Evolutionary conservation across 2,113 vertebrate species (phyloP), one percentile per base, ranked within the genome.

Genomic region (Sinocyclocheilus anshuiensis): DNA sequence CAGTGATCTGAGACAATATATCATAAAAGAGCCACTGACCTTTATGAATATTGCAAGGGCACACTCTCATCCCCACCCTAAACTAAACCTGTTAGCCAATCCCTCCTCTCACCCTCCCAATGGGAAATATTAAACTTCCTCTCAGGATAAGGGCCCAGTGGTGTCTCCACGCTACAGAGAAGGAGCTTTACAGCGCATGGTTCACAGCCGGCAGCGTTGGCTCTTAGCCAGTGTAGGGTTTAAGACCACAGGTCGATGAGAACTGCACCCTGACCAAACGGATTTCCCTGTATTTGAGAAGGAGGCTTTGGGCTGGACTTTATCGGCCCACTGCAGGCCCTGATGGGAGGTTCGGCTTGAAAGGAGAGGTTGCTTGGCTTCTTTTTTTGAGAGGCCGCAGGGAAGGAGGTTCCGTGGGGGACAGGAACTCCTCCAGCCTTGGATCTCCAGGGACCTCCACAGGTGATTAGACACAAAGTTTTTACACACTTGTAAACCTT

Each of bases 251-350:
- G 57, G 57, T 80, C 57, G 33, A 42, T 24, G 77, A 80, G 55
- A 80, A 15, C 33, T 42, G 20, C 55, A 80, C 77, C 77, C 57
- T 80, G 77, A 80, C 77, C 77, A 80, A 80, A 80, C 8, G 77
- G 77, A 80, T 80, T 80, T 63, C 33, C 55, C 77, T 63, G 57
- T 42, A 80, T 80, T 80, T 61, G 53, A 61, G 55, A 39, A 24
- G 55, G 29, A 10, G 55, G 77, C 55, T 80, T 80, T 61, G 12
- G 42, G 55, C 16, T 1, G 10, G 57, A 63, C 77, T 80, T 77
- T 80, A 80, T 80, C 57, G 33, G 57, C 57, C 57, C 57, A 63
- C 77, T 36, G 22, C 77, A 80, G 77, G 36, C 57, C 77, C 77
- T 22, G 6, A 24, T 63, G 77, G 77, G 77, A 59, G 77, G 55